Conservation (phyloP, 2,113 vertebrate species). For the Asarcornis scutulata region DNA sequence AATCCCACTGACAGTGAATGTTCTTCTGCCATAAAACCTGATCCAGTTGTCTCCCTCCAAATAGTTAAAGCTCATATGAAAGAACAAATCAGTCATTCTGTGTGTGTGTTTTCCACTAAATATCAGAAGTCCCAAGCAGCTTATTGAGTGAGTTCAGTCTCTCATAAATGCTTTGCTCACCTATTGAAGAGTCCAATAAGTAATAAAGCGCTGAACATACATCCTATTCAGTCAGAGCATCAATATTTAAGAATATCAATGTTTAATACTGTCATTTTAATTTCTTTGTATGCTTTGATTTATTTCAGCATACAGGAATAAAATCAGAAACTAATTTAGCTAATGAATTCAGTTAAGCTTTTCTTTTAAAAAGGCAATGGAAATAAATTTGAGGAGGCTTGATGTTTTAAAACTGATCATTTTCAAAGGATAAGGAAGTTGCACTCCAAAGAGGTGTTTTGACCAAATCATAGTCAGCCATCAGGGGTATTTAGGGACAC, state of each 20-base stretch:
- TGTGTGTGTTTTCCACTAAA: not conserved
- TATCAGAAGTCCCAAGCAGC: not conserved
- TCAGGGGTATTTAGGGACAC: constrained; percentile 37
- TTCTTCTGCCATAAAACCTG: not conserved
- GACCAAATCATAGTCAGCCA: constrained; percentile 30
- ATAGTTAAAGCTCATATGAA: not conserved
- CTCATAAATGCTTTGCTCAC: not conserved
- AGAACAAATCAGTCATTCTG: not conserved
- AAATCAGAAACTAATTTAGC: constrained; percentile 28
- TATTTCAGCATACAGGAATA: not conserved
- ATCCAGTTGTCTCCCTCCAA: not conserved
- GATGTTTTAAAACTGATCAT: not conserved
- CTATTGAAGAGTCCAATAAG: not conserved
- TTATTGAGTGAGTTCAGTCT: not conserved
- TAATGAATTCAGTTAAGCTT: constrained; percentile 19
- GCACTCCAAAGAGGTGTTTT: constrained; percentile 6
- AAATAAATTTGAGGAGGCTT: constrained; percentile 2
- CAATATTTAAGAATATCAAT: constrained; percentile 37
- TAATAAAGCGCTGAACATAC: constrained; percentile 1
- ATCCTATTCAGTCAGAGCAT: constrained; percentile 9
- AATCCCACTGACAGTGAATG: not conserved
- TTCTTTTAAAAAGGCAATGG: constrained; percentile 1
- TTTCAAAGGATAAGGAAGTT: constrained; percentile 2
- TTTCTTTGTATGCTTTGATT: constrained; percentile 7
- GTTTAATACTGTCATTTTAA: constrained; percentile 31